Conservation (phyloP, 1,140 invertebrate genomes). For the Heliconius eleuchia region DNA sequence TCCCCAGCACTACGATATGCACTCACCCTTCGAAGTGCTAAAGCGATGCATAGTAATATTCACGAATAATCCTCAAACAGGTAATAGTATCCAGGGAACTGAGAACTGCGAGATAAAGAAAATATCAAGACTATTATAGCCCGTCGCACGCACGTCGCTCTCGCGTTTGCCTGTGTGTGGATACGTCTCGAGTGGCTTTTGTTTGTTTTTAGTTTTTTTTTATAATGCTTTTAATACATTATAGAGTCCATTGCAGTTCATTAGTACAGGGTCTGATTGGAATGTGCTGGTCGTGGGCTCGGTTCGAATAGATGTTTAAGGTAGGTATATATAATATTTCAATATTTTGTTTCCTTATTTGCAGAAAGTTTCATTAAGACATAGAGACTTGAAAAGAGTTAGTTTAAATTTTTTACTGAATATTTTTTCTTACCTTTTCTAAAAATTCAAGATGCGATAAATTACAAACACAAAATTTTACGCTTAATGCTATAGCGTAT, state of each 20-base stretch:
- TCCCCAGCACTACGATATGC: slow-evolving; percentile 24
- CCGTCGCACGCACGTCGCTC: slow-evolving; percentile 67
- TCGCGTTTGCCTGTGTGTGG: slow-evolving; percentile 40
- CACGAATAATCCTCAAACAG: slow-evolving; percentile 75
- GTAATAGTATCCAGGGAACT: slow-evolving; percentile 65
- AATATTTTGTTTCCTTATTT: no score
- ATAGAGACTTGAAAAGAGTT: no score
- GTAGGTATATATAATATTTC: no score
- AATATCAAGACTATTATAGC: slow-evolving; percentile 77
- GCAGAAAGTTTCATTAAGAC: no score
- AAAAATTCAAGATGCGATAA: no score
- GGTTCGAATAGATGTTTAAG: no score
- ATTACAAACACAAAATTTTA: no score
- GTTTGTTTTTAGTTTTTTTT: not conserved
- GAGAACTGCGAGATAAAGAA: slow-evolving; percentile 71
- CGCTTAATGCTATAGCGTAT: no score
- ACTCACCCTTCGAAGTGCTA: slow-evolving; percentile 39
- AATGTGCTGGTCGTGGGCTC: no score
- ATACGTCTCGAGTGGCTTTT: slow-evolving; percentile 33
- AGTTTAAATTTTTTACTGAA: not conserved
- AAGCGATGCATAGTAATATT: slow-evolving; percentile 56
- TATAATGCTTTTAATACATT: not conserved
- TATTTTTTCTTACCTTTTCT: no score
- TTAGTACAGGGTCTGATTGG: no score
- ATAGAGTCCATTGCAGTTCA: no score